Conservation (phyloP, 2,888 invertebrate genomes). For the Drosophila vallismaia region DNA sequence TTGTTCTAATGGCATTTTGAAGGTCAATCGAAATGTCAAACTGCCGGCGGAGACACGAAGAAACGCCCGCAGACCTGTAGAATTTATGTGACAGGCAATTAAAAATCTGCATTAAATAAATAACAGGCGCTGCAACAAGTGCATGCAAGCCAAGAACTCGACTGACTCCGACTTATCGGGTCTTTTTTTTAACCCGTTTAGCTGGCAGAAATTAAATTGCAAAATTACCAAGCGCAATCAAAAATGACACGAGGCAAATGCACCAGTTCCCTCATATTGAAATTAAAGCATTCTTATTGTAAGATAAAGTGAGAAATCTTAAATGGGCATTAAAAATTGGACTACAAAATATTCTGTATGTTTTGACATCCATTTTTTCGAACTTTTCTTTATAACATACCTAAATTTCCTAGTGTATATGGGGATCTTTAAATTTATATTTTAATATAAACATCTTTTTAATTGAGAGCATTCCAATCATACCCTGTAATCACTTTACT, state of each 20-base stretch:
- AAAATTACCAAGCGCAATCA: slow-evolving; percentile 21
- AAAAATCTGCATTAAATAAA: slow-evolving; percentile 55
- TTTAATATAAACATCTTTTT: not conserved
- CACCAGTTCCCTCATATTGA: slow-evolving; percentile 14
- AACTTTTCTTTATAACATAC: too few species aligned
- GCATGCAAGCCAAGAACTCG: slow-evolving; percentile 44
- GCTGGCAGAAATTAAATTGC: slow-evolving; percentile 30
- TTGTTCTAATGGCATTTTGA: slow-evolving; percentile 58
- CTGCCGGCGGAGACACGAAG: slow-evolving; percentile 26
- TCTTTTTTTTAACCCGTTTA: slow-evolving; percentile 23
- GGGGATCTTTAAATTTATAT: not conserved
- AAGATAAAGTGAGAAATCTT: not conserved
- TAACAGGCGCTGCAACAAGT: slow-evolving; percentile 52
- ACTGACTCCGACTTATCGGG: slow-evolving; percentile 38
- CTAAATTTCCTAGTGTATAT: too few species aligned
- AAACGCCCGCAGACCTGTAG: slow-evolving; percentile 48
- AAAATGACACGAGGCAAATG: slow-evolving; percentile 26
- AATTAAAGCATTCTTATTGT: slow-evolving; percentile 6
- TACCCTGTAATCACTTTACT: not conserved
- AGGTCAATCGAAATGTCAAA: slow-evolving; percentile 71
- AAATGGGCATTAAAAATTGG: not conserved
- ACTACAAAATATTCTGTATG: not conserved
- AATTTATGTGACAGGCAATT: slow-evolving; percentile 74
- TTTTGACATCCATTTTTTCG: not conserved
- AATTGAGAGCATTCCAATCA: slow-evolving; percentile 10